phyloP scores from a whole-genome alignment of 2,888 invertebrate genomes.

The Perdita meconis region DNA sequence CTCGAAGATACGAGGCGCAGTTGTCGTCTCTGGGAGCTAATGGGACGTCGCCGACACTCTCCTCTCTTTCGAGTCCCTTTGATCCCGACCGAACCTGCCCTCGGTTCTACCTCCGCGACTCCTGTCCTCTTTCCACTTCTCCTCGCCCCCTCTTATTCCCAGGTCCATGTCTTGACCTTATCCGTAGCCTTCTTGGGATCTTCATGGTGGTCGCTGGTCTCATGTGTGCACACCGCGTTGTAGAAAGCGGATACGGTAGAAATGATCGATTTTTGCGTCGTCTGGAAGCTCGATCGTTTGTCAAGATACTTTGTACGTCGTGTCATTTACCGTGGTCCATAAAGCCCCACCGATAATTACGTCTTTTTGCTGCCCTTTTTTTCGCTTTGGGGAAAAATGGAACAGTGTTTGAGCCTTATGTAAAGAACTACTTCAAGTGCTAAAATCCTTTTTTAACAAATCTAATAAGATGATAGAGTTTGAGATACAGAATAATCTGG shows the following conservation, averaged over 20 bases:
- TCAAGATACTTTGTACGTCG: slow-evolving; percentile 18
- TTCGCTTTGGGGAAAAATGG: neutral
- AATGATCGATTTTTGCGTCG: slow-evolving; percentile 53
- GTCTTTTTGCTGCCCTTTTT: neutral
- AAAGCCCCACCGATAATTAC: neutral
- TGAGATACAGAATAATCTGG: too few species aligned
- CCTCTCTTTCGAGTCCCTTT: slow-evolving; percentile 74
- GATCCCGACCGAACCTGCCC: slow-evolving; percentile 81
- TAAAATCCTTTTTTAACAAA: too few species aligned
- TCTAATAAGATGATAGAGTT: too few species aligned
- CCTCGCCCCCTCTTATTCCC: slow-evolving; percentile 37
- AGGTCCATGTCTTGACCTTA: slow-evolving; percentile 62
- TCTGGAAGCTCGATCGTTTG: slow-evolving; percentile 30
- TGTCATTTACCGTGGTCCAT: neutral
- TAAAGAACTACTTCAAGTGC: too few species aligned
- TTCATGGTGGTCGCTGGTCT: slow-evolving; percentile 76
- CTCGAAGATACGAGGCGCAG: slow-evolving; percentile 74
- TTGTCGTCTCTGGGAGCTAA: slow-evolving; percentile 80
- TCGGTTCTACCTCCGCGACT: slow-evolving; percentile 75
- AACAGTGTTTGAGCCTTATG: too few species aligned
- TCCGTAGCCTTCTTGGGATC: slow-evolving; percentile 68
- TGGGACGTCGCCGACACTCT: slow-evolving; percentile 78
- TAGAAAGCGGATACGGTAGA: slow-evolving; percentile 40
- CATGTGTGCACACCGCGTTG: slow-evolving; percentile 37
- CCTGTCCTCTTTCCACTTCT: slow-evolving; percentile 62